Evolutionary conservation across 35 echinoderm and acorn worm species (phyloP), one percentile per base, ranked within the genome.

Genomic region (Apostichopus parvimensis): DNA sequence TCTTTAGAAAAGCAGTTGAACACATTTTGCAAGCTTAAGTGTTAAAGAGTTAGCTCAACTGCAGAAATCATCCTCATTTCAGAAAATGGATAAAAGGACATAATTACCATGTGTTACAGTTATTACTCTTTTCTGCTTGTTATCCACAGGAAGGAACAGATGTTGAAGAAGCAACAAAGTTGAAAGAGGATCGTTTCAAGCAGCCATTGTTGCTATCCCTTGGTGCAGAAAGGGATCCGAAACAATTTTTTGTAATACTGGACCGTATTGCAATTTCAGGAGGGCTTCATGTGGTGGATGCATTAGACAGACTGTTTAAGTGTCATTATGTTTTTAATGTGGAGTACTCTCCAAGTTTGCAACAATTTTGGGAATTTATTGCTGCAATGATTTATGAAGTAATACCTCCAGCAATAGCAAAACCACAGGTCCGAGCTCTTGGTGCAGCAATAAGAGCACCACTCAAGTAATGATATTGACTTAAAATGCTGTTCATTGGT

Each of bases 331-430:
- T 87, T 6, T 87, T 87, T 25, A 66, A 87, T 87, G 84, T 87
- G n/a, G 57, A 87, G 20, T 65, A 87, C 58, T 61, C 17, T 87
- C 84, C 62, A 20, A 26, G 57, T 65, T 34, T 87, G 57, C 84
- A 87, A 57, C 84, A 87, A 87, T 87, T 87, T 62, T 87, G 84
- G 57, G 84, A 87, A 65, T 87, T 87, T 57, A 87, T 87, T 62
- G 84, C 4, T 8, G n/a, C 84, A 70, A 65, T 87, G 57, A 25
- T 87, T 22, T 87, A 87, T 8, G 84, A 70, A 66, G 52, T 87
- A 4, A 17, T 65, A 2, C 84, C 62, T 15, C 84, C 84, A 11
- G 83, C 61, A 64, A 62, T 26, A 11, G 83, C 61, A 64, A 62
- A 87, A 87, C 26, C 83, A 53, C 79, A 81, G 79, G 79, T 81